phyloP scores from a whole-genome alignment of 2,888 invertebrate genomes.

The Harpalus rubripes region DNA sequence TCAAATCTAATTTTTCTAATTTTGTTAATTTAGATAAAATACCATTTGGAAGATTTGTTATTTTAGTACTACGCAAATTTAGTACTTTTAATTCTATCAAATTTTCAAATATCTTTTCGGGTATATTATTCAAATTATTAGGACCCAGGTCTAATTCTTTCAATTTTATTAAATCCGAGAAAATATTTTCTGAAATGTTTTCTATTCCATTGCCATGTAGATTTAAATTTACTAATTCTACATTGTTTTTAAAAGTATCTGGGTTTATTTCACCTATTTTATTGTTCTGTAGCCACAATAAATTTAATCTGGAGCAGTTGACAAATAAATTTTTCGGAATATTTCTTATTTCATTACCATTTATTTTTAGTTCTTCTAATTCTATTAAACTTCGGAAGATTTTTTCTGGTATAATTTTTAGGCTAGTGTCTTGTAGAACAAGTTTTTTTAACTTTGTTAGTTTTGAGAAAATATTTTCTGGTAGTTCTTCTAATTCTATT shows the following conservation, averaged over 20 bases:
- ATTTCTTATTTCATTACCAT: not conserved
- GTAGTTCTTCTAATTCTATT: not conserved
- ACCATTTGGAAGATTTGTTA: not conserved
- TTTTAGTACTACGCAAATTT: not conserved
- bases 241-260: no score
- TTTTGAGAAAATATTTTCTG: not conserved
- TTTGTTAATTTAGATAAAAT: not conserved
- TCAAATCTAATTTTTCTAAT: not conserved
- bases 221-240: no score
- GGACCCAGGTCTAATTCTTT: not conserved
- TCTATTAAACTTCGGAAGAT: not conserved
- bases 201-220: not conserved
- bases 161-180: not conserved
- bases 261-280: not conserved
- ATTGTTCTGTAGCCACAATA: not conserved
- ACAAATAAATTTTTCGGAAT: not conserved
- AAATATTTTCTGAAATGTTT: not conserved
- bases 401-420: not conserved
- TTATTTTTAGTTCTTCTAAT: not conserved
- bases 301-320: not conserved
- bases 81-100: no score
- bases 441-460: not conserved
- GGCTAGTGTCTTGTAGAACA: not conserved
- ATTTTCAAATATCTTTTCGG: no score
- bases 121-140: not conserved